Conservation (phyloP, 2,888 invertebrate genomes). For the Tinea pellionella region DNA sequence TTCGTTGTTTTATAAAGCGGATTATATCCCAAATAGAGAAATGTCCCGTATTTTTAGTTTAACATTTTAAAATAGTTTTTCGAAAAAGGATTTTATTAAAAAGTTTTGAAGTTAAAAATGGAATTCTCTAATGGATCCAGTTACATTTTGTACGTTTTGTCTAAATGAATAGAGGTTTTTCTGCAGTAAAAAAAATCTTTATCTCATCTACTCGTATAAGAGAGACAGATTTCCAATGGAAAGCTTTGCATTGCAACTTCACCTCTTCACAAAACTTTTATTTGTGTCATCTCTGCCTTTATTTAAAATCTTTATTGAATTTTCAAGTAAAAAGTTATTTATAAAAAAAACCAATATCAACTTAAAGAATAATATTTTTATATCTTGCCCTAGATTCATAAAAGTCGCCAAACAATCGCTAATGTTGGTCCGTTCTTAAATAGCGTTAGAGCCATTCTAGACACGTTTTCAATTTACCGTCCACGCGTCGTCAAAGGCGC, state of each 20-base stretch:
- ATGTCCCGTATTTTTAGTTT: background rate
- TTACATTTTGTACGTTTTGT: no score
- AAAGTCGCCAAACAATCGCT: background rate
- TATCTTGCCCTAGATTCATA: background rate
- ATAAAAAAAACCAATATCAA: background rate
- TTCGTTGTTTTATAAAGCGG: background rate
- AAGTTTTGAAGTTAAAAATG: background rate
- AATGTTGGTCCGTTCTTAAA: background rate
- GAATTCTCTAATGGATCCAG: background rate
- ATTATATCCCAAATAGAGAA: background rate
- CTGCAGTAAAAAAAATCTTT: no score
- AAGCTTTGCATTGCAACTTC: no score
- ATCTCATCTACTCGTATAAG: no score
- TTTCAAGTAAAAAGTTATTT: no score
- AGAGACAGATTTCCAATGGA: no score
- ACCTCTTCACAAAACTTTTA: no score
- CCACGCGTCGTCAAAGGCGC: constrained; percentile 20
- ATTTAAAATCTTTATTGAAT: no score
- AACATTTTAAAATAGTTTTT: background rate
- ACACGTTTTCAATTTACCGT: constrained; percentile 63
- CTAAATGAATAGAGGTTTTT: no score
- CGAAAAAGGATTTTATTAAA: no score
- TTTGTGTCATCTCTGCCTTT: no score
- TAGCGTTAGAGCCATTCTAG: constrained; percentile 29
- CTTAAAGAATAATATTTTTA: background rate